phyloP scores from a whole-genome alignment of 2,113 vertebrate species.

The Mesocricetus auratus region DNA sequence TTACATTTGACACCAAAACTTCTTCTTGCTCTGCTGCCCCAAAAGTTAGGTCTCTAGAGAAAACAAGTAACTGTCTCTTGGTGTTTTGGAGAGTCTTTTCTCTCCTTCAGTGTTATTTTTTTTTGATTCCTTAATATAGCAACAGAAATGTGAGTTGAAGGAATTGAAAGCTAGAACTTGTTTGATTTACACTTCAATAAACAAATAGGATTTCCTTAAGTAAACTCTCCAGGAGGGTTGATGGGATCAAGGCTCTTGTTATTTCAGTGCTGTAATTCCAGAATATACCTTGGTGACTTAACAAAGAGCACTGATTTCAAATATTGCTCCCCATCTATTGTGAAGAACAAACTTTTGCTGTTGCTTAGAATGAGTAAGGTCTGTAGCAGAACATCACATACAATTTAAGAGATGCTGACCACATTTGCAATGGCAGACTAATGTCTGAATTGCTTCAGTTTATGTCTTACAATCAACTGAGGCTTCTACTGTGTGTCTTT shows the following conservation, averaged over 20 bases:
- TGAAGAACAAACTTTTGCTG: neutral
- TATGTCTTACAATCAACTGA: neutral
- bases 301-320: neutral
- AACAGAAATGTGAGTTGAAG: constrained; percentile 11
- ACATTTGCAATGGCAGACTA: neutral
- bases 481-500: neutral
- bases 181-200: constrained; percentile 57
- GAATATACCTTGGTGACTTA: constrained; percentile 34
- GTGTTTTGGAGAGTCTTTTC: neutral
- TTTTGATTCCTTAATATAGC: neutral
- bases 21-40: neutral
- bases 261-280: constrained; percentile 57
- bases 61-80: neutral
- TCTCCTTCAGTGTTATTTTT: neutral
- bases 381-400: neutral
- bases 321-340: neutral
- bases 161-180: neutral
- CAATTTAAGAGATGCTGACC: constrained; percentile 15
- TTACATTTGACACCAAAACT: neutral
- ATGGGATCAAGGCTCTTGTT: constrained; percentile 28
- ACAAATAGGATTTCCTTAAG: constrained; percentile 58
- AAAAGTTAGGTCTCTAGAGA: neutral
- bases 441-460: neutral
- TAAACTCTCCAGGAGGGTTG: constrained; percentile 37
- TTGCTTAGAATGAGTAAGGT: neutral